Percentiles rank a stretch among this genome's conserved stretches.
phyloP scores from a whole-genome alignment of 2,113 vertebrate genomes.

The Caracal caracal region DNA sequence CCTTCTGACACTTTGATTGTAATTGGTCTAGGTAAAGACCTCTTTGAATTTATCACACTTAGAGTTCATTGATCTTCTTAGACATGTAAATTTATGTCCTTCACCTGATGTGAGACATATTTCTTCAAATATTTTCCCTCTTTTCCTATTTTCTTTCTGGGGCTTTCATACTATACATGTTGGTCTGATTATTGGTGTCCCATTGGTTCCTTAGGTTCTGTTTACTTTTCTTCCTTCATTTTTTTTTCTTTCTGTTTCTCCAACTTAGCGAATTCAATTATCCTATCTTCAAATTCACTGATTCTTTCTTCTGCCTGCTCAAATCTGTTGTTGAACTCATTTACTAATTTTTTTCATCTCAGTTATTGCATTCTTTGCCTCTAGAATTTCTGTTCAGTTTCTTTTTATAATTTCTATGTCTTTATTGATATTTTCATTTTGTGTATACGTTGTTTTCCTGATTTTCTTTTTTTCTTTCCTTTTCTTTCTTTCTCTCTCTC shows the following conservation, averaged over 20 bases:
- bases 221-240: not conserved
- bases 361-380: not conserved
- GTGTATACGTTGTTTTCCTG: not conserved
- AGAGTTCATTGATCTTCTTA: not conserved
- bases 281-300: not conserved
- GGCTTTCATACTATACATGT: not conserved
- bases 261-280: not conserved
- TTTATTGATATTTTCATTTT: not conserved
- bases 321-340: not conserved
- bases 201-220: not conserved
- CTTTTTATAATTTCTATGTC: not conserved
- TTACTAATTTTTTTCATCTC: not conserved
- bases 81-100: not conserved
- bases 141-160: not conserved
- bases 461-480: not conserved
- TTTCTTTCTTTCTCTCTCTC: too few relatives aligned
- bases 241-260: not conserved
- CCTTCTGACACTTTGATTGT: not conserved
- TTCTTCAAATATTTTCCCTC: not conserved
- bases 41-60: not conserved
- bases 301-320: not conserved
- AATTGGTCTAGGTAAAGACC: not conserved
- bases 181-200: not conserved
- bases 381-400: not conserved
- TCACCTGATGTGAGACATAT: not conserved